Base-by-base conservation (phyloP, 2,888 invertebrate species). In the Augochlorella aurata region DNA sequence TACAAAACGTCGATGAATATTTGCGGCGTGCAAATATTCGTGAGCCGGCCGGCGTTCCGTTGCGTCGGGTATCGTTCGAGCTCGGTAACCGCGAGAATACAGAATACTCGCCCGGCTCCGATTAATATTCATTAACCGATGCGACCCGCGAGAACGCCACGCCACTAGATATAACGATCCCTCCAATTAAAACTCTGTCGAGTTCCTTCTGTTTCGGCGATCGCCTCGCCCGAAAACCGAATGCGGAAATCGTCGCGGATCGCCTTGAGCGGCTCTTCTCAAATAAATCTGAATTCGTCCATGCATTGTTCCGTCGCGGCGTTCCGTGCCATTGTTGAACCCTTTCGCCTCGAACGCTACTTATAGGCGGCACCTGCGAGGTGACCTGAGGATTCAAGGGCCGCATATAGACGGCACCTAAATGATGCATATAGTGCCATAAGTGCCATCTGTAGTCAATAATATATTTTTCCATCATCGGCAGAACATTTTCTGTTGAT, bases 91-190 rank as follows among this genome's bases (percentile, higher is more conserved):
- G 2, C 29, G 49, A 29, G 29, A 49, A 44, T 29, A 54, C 65
- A 66, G 14, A 50, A 29, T n/a, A n/a, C 29, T n/a, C 58, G 66
- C 49, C 66, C n/a, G 21, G 12, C 21, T 14, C 66, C 21, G 18
- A 79, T 79, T 79, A 79, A 78, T 79, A 78, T 71, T 71, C 79
- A 50, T 79, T 78, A 71, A 67, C 21, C n/a, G 66, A 67, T 29
- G 45, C 78, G 49, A 66, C 14, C 16, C 54, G 49, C 18, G 18
- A 66, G 65, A n/a, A 54, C 24, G 47, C 18, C 58, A n/a, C 58
- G 8, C 5, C 49, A 1, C 52, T 49, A 24, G 16, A 21, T 47
- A 58, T 70, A 71, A 71, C 54, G 70, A 79, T 79, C 70, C 52
- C 52, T 71, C 66, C 70, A 71, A 45, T 78, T 78, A 66, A 66